Conservation (phyloP, 2,797 vertebrate species). For the Platalea minor region DNA sequence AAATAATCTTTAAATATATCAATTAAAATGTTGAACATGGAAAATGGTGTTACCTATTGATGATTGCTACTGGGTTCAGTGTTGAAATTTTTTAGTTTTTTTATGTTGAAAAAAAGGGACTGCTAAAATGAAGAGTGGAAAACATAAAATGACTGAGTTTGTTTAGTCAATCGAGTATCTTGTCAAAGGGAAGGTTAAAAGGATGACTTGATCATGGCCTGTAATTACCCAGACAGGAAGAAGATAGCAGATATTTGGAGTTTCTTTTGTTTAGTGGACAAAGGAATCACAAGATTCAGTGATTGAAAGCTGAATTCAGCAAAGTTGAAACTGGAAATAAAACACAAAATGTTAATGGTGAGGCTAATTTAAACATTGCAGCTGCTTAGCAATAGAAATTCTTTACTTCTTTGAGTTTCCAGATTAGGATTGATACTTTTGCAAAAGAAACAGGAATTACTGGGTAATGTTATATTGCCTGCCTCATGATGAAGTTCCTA, state of each 20-base stretch:
- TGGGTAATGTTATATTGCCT: background rate
- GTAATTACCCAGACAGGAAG: constrained; percentile 23
- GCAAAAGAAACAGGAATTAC: background rate
- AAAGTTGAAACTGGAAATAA: constrained; percentile 41
- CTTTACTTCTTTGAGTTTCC: constrained; percentile 1
- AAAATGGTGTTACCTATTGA: background rate
- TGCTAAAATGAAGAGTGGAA: background rate
- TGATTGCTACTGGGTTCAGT: background rate
- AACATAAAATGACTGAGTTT: background rate
- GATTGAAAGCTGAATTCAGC: constrained; percentile 57
- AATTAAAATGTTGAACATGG: background rate
- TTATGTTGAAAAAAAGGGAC: background rate
- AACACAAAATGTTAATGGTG: constrained; percentile 43
- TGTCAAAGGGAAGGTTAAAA: constrained; percentile 18
- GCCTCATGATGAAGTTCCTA: background rate
- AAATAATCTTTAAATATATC: background rate
- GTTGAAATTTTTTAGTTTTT: background rate
- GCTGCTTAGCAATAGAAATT: constrained; percentile 38
- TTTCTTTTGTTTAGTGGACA: constrained; percentile 50
- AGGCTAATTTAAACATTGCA: constrained; percentile 56
- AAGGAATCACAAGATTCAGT: constrained; percentile 43
- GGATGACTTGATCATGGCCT: background rate
- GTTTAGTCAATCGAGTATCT: background rate
- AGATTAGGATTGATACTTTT: constrained; percentile 5
- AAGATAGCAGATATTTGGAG: constrained; percentile 44